These are phyloP conservation scores for Strigops habroptila DNA, from an alignment of 2,113 vertebrate genomes.

Conservation along the genomic window DNA sequence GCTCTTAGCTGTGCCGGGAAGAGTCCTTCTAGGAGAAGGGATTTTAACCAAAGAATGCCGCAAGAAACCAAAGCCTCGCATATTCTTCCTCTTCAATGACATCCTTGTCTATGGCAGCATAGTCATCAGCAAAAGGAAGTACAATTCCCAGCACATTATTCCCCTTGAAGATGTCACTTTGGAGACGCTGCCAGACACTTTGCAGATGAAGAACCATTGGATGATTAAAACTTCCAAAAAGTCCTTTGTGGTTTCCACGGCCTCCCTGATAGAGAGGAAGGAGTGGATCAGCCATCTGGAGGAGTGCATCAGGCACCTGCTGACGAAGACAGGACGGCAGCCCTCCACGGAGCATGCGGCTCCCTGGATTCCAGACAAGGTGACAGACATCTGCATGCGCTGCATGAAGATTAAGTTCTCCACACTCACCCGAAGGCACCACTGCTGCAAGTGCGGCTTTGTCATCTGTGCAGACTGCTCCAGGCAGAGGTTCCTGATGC, in stretches of 20 bases:
- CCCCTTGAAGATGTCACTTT: conserved; percentile 84
- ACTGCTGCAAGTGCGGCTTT: conserved; percentile 89
- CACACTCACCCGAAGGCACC: conserved; percentile 82
- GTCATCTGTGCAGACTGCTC: conserved; percentile 87
- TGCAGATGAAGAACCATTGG: conserved; percentile 87
- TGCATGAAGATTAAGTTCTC: conserved; percentile 82
- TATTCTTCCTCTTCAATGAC: conserved; percentile 92
- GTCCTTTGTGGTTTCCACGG: conserved; percentile 86
- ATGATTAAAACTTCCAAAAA: conserved; percentile 88
- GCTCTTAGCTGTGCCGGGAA: conserved; percentile 72
- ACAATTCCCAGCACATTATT: conserved; percentile 84
- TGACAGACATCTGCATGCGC: conserved; percentile 89
- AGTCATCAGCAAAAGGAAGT: conserved; percentile 78
- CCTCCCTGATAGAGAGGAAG: conserved; percentile 80
- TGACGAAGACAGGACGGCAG: conserved; percentile 45
- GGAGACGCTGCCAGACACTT: conserved; percentile 79
- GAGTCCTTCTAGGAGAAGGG: conserved; percentile 90
- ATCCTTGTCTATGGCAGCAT: conserved; percentile 89
- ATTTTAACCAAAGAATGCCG: conserved; percentile 86
- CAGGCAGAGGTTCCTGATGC: conserved; percentile 76
- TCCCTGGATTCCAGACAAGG: conserved; percentile 86
- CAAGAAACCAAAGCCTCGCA: conserved; percentile 79
- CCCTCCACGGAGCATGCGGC: conserved; percentile 70
- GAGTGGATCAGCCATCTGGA: conserved; percentile 90
- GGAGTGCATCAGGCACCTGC: conserved; percentile 73